phyloP scores from a whole-genome alignment of 2,113 vertebrate species.

The Vidua chalybeata region DNA sequence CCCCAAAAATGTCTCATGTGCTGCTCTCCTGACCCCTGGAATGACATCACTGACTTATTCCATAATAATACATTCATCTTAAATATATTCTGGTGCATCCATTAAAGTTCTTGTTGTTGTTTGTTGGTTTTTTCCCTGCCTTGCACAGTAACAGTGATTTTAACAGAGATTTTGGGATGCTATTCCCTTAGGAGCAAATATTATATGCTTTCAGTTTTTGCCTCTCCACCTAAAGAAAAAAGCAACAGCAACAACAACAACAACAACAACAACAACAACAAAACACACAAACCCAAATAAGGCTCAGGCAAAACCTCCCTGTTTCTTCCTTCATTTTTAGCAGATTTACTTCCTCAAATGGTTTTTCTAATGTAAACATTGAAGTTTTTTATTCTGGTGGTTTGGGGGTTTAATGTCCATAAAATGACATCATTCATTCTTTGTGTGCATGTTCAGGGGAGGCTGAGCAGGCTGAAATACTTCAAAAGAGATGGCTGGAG shows the following conservation, averaged over 20 bases:
- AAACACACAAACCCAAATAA: neutral
- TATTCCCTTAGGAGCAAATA: neutral
- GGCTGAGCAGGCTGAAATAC: neutral
- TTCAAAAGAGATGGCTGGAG: neutral
- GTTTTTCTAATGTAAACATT: neutral
- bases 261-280: no score
- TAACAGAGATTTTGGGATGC: neutral
- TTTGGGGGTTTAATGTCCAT: neutral
- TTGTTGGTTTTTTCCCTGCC: neutral
- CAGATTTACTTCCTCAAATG: neutral
- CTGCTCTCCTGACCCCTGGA: neutral
- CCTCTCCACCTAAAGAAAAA: neutral
- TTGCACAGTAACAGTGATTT: accelerated
- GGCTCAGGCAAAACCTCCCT: neutral
- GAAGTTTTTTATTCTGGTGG: neutral
- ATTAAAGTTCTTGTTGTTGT: neutral
- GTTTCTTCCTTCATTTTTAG: neutral
- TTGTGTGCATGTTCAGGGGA: neutral
- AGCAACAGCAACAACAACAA: no score
- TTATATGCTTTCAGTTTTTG: neutral
- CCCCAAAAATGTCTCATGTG: neutral
- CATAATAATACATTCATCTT: neutral
- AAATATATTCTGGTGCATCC: neutral
- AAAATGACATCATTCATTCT: neutral
- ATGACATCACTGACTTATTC: neutral